Conservation (phyloP, 64 coral and sea anemone species). For the Montipora foliosa region DNA sequence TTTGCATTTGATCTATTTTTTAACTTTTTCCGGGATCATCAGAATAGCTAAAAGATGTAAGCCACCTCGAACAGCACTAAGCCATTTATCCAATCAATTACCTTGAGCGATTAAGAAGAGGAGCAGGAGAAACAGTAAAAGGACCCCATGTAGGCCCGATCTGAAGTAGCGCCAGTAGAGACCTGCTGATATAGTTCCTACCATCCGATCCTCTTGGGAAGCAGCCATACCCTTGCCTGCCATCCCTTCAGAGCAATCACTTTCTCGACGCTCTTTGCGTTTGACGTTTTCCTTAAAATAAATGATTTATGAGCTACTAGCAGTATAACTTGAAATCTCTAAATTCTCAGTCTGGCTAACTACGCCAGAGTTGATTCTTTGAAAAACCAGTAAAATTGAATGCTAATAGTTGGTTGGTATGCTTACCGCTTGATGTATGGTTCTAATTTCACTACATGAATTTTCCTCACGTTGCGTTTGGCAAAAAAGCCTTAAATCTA, state of each 20-base stretch:
- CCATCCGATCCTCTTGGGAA: slow-evolving; percentile 75
- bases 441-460: too few relatives aligned
- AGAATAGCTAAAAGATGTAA: neutral
- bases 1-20: too few relatives aligned
- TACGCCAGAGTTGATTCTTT: too few relatives aligned
- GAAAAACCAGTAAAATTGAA: too few relatives aligned
- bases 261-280: slow-evolving; percentile 70
- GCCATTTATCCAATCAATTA: neutral
- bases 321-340: too few relatives aligned
- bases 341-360: too few relatives aligned
- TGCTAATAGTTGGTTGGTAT: too few relatives aligned
- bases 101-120: slow-evolving; percentile 92
- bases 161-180: slow-evolving; percentile 92
- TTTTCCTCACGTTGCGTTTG: too few relatives aligned
- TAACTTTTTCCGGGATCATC: too few relatives aligned
- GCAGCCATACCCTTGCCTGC: slow-evolving; percentile 56
- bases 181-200: slow-evolving; percentile 82
- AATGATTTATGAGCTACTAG: neutral
- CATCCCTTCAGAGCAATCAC: slow-evolving; percentile 46
- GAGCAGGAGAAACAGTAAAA: slow-evolving; percentile 68
- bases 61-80: neutral
- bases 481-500: too few relatives aligned
- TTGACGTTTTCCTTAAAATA: slow-evolving; percentile 59
- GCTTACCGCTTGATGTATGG: too few relatives aligned
- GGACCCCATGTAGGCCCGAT: slow-evolving; percentile 79